phyloP scores from a whole-genome alignment of 2,113 vertebrate genomes.

The Corapipo altera region DNA sequence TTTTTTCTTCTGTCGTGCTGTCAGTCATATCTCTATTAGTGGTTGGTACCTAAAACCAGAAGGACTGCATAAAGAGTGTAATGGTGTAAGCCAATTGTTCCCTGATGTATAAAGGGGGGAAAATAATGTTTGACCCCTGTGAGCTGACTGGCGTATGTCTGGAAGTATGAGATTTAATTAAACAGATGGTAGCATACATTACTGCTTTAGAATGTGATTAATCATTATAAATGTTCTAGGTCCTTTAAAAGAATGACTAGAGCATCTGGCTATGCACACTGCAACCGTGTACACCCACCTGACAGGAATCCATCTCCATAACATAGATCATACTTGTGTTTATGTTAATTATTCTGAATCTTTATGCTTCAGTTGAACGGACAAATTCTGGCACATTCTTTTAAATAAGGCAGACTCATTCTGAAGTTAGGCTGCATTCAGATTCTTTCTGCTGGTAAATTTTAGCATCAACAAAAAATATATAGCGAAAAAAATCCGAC shows the following conservation, averaged over 20 bases:
- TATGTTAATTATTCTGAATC: constrained; percentile 24
- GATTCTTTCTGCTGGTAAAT: not conserved
- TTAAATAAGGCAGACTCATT: not conserved
- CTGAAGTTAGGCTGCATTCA: not conserved
- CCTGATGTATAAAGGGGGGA: not conserved
- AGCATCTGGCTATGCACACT: constrained; percentile 46
- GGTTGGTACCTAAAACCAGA: not conserved
- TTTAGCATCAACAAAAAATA: not conserved
- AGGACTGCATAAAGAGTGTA: not conserved
- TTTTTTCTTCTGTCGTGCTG: not conserved
- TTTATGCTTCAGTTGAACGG: constrained; percentile 5
- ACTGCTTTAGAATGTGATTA: constrained; percentile 52
- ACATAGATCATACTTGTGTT: constrained; percentile 1
- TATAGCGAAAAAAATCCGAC: not conserved
- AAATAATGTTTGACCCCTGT: not conserved
- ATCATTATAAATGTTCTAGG: constrained; percentile 58
- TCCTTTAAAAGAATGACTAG: constrained; percentile 54
- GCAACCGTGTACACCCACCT: constrained; percentile 43
- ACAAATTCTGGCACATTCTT: constrained; percentile 2
- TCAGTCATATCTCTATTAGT: not conserved
- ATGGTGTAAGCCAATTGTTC: not conserved
- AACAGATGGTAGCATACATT: constrained; percentile 56
- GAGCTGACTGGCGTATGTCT: constrained; percentile 33
- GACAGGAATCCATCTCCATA: constrained; percentile 50
- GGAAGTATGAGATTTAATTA: constrained; percentile 41